Evolutionary conservation across 2,888 invertebrate genomes (phyloP).

Genomic region (Cephonodes hylas): DNA sequence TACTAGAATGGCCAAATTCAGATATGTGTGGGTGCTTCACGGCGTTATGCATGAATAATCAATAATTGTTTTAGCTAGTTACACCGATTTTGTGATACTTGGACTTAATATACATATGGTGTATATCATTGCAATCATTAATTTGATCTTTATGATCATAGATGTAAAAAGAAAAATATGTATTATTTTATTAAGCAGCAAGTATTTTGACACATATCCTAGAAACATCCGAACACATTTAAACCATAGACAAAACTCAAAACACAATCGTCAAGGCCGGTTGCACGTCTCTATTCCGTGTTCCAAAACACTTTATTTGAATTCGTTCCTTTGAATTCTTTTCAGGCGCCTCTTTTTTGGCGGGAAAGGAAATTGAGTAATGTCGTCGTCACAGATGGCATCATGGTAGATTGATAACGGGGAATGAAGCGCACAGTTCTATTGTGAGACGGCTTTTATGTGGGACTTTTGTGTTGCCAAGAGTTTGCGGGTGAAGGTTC

Average conservation of each 20-base stretch:
- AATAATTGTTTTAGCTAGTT: background rate
- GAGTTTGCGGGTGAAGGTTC: slow-evolving; percentile 14
- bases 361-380: slow-evolving; percentile 77
- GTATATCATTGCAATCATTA: too few relatives aligned
- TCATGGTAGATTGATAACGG: slow-evolving; percentile 78
- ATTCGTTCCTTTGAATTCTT: slow-evolving; percentile 50
- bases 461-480: slow-evolving; percentile 14
- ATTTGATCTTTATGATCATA: too few relatives aligned
- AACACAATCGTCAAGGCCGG: slow-evolving; percentile 8
- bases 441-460: slow-evolving; percentile 53
- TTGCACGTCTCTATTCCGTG: slow-evolving; percentile 22
- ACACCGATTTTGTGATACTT: too few relatives aligned
- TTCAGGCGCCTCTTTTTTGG: slow-evolving; percentile 61
- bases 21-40: slow-evolving; percentile 49
- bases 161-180: too few relatives aligned
- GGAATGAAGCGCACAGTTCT: slow-evolving; percentile 65
- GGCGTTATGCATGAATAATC: background rate
- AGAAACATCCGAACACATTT: background rate
- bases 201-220: too few relatives aligned
- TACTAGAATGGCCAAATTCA: slow-evolving; percentile 69
- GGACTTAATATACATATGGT: too few relatives aligned
- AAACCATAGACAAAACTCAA: slow-evolving; percentile 2
- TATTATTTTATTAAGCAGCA: too few relatives aligned
- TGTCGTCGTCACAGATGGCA: slow-evolving; percentile 78
- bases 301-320: slow-evolving; percentile 49